These are phyloP conservation scores for Pimpla rufipes DNA, from an alignment of 2,888 invertebrate species.

Conservation along the genomic window DNA sequence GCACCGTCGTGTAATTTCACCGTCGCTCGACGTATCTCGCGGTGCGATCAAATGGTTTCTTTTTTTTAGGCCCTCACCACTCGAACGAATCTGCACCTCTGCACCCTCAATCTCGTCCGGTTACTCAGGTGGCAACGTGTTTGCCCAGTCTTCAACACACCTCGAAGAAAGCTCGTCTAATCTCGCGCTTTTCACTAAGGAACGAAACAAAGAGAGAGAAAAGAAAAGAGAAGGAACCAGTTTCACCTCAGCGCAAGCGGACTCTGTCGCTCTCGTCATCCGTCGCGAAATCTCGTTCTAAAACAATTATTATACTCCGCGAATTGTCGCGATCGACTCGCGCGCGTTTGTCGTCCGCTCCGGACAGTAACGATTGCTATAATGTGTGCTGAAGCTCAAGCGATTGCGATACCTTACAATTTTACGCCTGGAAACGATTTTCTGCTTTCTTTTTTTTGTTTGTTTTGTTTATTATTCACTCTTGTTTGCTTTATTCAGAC, in stretches of 20 bases:
- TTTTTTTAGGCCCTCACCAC: conserved; percentile 68
- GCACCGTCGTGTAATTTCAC: conserved; percentile 30
- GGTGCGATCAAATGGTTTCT: conserved; percentile 58
- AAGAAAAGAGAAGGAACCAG: conserved; percentile 28
- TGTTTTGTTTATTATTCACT: no score
- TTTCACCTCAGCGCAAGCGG: conserved; percentile 37
- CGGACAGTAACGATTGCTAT: conserved; percentile 64
- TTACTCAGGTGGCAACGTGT: conserved; percentile 39
- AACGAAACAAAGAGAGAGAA: conserved; percentile 36
- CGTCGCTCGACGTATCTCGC: conserved; percentile 40
- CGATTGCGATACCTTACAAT: conserved; percentile 69
- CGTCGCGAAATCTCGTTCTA: conserved; percentile 45
- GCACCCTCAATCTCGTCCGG: conserved; percentile 42
- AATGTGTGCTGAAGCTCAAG: conserved; percentile 73
- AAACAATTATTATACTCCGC: conserved; percentile 66
- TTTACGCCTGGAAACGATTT: conserved; percentile 58
- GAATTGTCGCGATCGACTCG: conserved; percentile 51
- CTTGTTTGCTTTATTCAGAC: conserved; percentile 47
- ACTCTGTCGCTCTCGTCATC: conserved; percentile 45
- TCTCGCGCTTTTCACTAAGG: conserved; percentile 59
- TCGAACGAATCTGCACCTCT: conserved; percentile 65
- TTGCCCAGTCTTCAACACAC: conserved; percentile 62
- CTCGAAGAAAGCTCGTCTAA: conserved; percentile 59
- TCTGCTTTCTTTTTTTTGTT: conserved; percentile 14
- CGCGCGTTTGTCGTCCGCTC: conserved; percentile 46